Evolutionary conservation across 2,888 invertebrate genomes (phyloP), one percentile per base, ranked within the genome.

Genomic region (Andrena bicolor): DNA sequence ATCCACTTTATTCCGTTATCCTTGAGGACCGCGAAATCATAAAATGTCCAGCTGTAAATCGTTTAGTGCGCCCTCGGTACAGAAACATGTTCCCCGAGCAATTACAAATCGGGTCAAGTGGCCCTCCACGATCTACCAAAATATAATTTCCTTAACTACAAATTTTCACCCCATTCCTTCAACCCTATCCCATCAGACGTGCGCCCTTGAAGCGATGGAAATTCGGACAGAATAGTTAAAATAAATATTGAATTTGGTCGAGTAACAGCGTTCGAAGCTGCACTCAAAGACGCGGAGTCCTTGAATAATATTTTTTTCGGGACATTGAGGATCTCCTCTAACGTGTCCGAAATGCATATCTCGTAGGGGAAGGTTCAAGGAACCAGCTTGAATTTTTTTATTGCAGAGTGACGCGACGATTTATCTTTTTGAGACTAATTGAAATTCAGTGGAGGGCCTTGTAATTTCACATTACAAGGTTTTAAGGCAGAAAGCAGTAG

Each of bases 1-100:
- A 20, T 56, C 56, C 63, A 65, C 41, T 77, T 73, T 64, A 70
- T 70, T 60, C 32, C 49, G 56, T 70, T 56, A 61, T 16, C n/a
- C 56, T 28, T 30, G 20, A n/a, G 20, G 20, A 51, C 10, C 26
- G 10, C 16, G 53, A 26, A 35, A 64, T 32, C 41, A 28, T 53
- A 23, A 74, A 68, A 26, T n/a, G 13, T 30, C n/a, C 23, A 5
- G 20, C n/a, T 32, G 23, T 8, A 5, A n/a, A 48, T 30, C 48
- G 5, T 72, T 51, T 16, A 35, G 32, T 8, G 16, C 35, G 23
- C 53, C n/a, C 23, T 13, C 32, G 20, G 8, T 51, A 30, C 32
- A 23, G 30, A 30, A 66, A 30, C 13, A 13, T 30, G 16, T 48
- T 28, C 30, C 6, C 23, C 13, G 10, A 66, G 51, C 28, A 51